Base-by-base conservation (phyloP, 1,140 invertebrate species). In the Antheraea pernyi region DNA sequence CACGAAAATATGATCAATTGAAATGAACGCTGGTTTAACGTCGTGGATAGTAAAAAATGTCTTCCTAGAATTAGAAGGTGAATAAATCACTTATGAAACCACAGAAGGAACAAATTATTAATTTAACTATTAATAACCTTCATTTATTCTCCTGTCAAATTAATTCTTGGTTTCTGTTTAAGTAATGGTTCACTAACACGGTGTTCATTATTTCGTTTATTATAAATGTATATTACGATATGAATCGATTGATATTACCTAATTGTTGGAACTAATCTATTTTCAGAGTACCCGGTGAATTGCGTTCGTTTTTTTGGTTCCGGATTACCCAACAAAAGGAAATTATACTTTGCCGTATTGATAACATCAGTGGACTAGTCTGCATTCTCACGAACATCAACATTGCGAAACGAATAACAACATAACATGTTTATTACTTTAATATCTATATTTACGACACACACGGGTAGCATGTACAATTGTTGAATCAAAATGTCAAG, bases 251-350 rank as follows among this genome's bases (percentile, higher is more conserved):
- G 39, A 42, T 11, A 42, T 42, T 3, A 42, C 39, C 39, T 42
- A 42, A 7, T 42, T 42, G 39, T 9, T 42, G 39, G 13, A 53
- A 13, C 7, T 16, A 53, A 11, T 53, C 46, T 2, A 11, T 16
- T 53, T 53, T 9, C 16, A 53, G 16, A 53, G 13, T n/a, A 53
- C 10, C 16, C 16, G 46, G 46, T 53, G 13, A 53, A 53, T 53
- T 53, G 11, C 46, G 46, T 53, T 16, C 16, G 16, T 53, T 53
- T 53, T n/a, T 53, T 9, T 13, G 16, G 46, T 71, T 71, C 37
- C 48, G 36, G 22, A 16, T 71, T n/a, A 59, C 46, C 37, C 19
- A 62, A 70, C 48, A 71, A 53, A 30, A 30, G 39, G 19, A 70
- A 66, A 60, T 53, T 65, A 65, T 39, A 36, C 37, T 65, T 46